These are phyloP conservation scores for Hipparchia semele DNA, from an alignment of 2,888 invertebrate species.

Conservation along the genomic window DNA sequence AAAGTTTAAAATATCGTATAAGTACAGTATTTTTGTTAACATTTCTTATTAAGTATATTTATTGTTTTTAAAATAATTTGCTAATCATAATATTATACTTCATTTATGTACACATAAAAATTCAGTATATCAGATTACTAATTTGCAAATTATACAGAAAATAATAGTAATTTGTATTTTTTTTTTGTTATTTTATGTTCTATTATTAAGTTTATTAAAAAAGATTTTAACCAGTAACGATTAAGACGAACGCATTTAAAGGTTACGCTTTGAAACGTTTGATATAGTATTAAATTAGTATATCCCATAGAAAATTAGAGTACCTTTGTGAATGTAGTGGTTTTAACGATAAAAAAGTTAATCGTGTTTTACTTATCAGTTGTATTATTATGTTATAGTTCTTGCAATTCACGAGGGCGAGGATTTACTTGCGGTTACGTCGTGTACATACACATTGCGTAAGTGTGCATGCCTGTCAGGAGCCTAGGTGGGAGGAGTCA, in stretches of 20 bases:
- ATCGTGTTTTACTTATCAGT: constrained; percentile 19
- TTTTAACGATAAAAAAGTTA: constrained; percentile 27
- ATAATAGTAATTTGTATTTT: neutral
- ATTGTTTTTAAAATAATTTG: neutral
- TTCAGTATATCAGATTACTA: neutral
- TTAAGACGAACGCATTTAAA: constrained; percentile 28
- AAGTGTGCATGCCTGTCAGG: no score
- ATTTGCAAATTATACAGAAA: neutral
- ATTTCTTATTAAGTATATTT: neutral
- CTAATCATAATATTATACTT: neutral
- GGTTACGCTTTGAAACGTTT: constrained; percentile 28
- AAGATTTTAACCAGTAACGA: neutral
- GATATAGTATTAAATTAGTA: constrained; percentile 17
- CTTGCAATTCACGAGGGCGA: no score
- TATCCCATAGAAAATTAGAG: constrained; percentile 22
- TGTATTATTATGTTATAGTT: neutral
- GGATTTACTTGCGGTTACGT: no score
- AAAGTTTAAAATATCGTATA: neutral
- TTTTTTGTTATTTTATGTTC: neutral
- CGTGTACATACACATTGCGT: no score
- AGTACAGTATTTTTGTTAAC: neutral
- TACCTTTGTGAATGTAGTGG: constrained; percentile 14
- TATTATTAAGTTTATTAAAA: constrained; percentile 3
- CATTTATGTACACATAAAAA: neutral
- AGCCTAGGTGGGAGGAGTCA: no score